phyloP scores from a whole-genome alignment of 2,113 vertebrate species.

The Rana temporaria region DNA sequence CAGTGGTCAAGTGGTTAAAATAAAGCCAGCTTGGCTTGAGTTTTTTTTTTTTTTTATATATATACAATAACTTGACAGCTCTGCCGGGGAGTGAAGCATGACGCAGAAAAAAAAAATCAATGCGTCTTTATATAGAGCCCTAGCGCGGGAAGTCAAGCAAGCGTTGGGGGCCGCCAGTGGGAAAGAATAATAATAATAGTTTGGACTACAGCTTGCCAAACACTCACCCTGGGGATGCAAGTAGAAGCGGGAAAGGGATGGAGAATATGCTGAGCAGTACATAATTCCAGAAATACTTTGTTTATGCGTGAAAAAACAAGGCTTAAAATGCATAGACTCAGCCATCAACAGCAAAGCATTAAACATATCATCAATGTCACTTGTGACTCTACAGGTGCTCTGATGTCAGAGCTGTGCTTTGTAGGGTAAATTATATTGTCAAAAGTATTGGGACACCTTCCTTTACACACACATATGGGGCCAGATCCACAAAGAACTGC shows the following conservation, averaged over 20 bases:
- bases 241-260: not conserved
- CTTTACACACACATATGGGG: too few species aligned
- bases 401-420: not conserved
- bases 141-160: constrained; percentile 24
- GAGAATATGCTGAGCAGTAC: constrained; percentile 4
- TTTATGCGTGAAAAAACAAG: not conserved
- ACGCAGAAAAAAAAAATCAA: constrained; percentile 51
- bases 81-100: constrained; percentile 26
- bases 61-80: constrained; percentile 47
- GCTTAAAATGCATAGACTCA: not conserved
- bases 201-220: constrained; percentile 26
- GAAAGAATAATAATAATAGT: constrained; percentile 25
- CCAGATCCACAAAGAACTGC: too few species aligned
- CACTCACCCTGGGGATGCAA: constrained; percentile 8
- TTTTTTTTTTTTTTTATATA: constrained; percentile 6
- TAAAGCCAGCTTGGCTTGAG: not conserved
- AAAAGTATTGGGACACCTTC: too few species aligned
- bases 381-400: not conserved
- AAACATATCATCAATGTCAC: not conserved
- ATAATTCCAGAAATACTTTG: not conserved
- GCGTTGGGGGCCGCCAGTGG: constrained; percentile 7
- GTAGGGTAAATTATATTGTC: too few species aligned
- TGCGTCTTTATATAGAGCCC: constrained; percentile 49
- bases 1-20: too few species aligned
- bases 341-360: not conserved